Percentiles rank a stretch among this genome's conserved stretches.
phyloP scores from a whole-genome alignment of 1,140 invertebrate genomes.

The Bacillus rossius region DNA sequence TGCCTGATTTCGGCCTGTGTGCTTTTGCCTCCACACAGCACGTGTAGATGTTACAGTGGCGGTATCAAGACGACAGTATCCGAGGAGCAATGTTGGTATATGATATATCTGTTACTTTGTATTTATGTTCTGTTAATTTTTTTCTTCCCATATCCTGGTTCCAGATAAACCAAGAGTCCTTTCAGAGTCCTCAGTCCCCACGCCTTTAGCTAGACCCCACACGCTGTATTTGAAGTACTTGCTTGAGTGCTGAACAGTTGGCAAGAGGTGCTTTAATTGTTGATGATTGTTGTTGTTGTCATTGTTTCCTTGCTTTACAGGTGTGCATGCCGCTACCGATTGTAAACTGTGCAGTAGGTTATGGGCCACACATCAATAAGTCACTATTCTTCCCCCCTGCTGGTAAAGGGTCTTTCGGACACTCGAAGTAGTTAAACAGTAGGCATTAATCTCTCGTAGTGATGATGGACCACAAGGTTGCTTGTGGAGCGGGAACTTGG shows the following conservation, averaged over 20 bases:
- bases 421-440: conserved; percentile 1
- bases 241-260: conserved; percentile 23
- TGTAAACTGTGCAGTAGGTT: conserved; percentile 19
- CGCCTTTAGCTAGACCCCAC: conserved; percentile 12
- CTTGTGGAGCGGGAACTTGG: too few species aligned
- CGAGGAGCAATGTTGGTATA: too few species aligned
- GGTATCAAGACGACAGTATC: too few species aligned
- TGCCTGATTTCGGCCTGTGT: too few species aligned
- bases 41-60: too few species aligned
- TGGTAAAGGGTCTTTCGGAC: conserved; percentile 8
- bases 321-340: conserved; percentile 24
- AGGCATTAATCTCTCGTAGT: too few species aligned
- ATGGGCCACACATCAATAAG: conserved; percentile 17
- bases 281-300: conserved; percentile 21
- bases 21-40: too few species aligned
- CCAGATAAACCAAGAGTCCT: too few species aligned
- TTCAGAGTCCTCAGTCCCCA: not conserved
- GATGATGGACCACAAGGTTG: too few species aligned
- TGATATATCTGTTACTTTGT: not conserved
- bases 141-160: not conserved
- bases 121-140: not conserved
- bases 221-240: conserved; percentile 20
- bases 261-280: conserved; percentile 23
- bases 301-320: conserved; percentile 25
- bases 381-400: conserved; percentile 16